Base-by-base conservation (phyloP, 2,113 vertebrate genomes). In the Turnix velox region DNA sequence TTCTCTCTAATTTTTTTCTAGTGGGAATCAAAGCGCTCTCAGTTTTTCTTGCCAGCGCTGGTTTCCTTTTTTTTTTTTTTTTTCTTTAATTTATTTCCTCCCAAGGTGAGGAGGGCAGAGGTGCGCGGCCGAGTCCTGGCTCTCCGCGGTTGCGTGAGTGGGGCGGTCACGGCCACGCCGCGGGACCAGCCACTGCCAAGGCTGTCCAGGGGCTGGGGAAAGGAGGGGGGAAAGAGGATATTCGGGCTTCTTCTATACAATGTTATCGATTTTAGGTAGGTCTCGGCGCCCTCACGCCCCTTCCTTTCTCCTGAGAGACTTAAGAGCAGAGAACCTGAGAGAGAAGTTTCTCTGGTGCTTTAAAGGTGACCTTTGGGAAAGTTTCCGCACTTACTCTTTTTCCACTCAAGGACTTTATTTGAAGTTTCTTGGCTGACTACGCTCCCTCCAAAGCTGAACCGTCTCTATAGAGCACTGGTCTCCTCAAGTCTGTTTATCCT, bases 341-440 rank as follows among this genome's bases (percentile, higher is more conserved):
- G 72, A 66, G 63, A 93, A 92, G 80, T 84, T 88, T 87, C 66
- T 59, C 59, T 73, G 52, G 65, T 55, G 15, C 68, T 92, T 55
- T 68, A 42, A 61, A 92, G 80, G 83, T 92, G 90, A 92, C 92
- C 93, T 94, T 63, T 82, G 81, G 52, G 37, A 67, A 95, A 94
- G 77, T 96, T 96, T 94, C 77, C 10, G 4, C 81, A 82, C 66
- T 92, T 94, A 81, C 67, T 62, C 66, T 95, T 95, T 90, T 51
- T 48, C 37, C 5, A 14, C 66, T 78, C 83, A 72, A 72, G 55
- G 84, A 81, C 68, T 93, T 86, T 31, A 68, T 92, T 72, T 67
- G 88, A 92, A 93, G 88, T 88, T 92, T 23, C 65, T 74, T 30
- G 69, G 37, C 65, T 81, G 25, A 4, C 73, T 78, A 22, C 45